Evolutionary conservation across 2,113 vertebrate genomes (phyloP), one percentile per base, ranked within the genome.

Genomic region (Hymenochirus boettgeri): DNA sequence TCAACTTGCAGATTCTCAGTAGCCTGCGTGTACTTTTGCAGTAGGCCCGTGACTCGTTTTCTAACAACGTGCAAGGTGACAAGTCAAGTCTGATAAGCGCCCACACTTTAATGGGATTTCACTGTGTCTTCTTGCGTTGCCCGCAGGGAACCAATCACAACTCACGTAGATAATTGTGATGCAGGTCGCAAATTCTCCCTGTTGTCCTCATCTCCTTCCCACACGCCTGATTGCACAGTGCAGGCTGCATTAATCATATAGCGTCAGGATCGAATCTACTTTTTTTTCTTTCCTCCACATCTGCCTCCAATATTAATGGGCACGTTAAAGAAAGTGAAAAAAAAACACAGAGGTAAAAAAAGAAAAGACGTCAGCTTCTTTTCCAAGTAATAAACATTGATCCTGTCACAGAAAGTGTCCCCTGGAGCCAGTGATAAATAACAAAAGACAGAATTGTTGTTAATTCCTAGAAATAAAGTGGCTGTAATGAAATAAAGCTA

Each of bases 221-320:
- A 31, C 63, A 50, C 27, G 54, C 54, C 63, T 57, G 63, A 65
- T 35, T 65, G 63, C 63, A 37, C 63, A 26, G 63, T 53, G 57
- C 63, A 48, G 56, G 45, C 5, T 9, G 47, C 54, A 63, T 50
- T 46, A 57, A 58, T 57, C 52, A 29, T 12, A 22, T 18, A n/a
- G 19, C 47, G 15, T 47, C 46, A 31, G 19, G 12, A 12, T 57
- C 26, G 58, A 67, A 59, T 67, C n/a, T n/a, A n/a, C n/a, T n/a
- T n/a, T n/a, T n/a, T n/a, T n/a, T n/a, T n/a, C n/a, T n/a, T n/a
- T 26, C 52, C 46, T 18, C 18, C 56, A 51, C 55, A 29, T 50
- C 64, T 59, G 55, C 64, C 64, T 59, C 31, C 64, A 59, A 52
- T 67, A 59, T 56, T 67, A 67, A 67, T 67, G 42, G n/a, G 19